Evolutionary conservation across 2,888 invertebrate species (phyloP).

Genomic region (Cremastinae sp.): DNA sequence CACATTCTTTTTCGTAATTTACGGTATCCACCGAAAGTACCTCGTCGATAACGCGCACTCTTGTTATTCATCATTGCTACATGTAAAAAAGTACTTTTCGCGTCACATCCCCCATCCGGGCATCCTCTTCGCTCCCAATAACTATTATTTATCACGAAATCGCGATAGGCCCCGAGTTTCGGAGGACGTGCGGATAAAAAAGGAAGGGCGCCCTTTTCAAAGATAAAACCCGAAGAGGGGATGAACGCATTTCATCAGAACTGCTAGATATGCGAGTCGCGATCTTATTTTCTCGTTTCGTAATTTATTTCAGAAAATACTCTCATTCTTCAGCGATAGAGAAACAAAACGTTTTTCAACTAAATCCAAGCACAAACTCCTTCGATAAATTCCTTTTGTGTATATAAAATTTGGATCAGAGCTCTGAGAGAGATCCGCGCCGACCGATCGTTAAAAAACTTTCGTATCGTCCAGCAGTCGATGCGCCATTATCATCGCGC

Average conservation of each 20-base stretch:
- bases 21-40: conserved; percentile 60
- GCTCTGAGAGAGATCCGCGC: too few relatives aligned
- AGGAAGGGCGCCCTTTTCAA: conserved; percentile 42
- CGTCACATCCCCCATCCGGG: background rate
- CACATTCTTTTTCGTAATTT: conserved; percentile 76
- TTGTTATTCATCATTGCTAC: conserved; percentile 14
- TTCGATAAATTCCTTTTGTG: background rate
- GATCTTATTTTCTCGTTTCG: too few relatives aligned
- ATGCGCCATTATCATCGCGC: too few relatives aligned
- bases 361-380: too few relatives aligned
- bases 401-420: background rate
- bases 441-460: too few relatives aligned
- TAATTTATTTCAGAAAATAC: too few relatives aligned
- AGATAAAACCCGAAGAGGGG: background rate
- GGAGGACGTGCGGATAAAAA: conserved; percentile 14
- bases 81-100: conserved; percentile 1
- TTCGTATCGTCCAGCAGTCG: too few relatives aligned
- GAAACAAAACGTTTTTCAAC: too few relatives aligned
- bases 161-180: conserved; percentile 22
- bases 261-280: too few relatives aligned
- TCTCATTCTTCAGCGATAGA: too few relatives aligned
- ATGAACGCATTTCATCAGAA: background rate
- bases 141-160: conserved; percentile 38
- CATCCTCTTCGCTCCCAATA: conserved; percentile 11
- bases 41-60: conserved; percentile 30